These are phyloP conservation scores for Macrosteles quadrilineatus DNA, from an alignment of 1,140 invertebrate genomes.

Conservation along the genomic window DNA sequence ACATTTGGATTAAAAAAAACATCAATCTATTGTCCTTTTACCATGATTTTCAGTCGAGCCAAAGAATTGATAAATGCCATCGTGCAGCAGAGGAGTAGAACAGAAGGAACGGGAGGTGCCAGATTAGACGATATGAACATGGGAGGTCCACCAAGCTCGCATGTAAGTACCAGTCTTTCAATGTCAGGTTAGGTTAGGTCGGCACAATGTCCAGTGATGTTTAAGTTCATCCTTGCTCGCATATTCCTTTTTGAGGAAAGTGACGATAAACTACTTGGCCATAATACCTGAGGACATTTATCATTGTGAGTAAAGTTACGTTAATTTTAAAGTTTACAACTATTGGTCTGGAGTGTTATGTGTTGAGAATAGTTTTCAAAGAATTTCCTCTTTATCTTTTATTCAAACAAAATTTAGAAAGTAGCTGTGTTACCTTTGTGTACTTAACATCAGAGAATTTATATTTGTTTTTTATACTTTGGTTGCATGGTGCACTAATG, in stretches of 20 bases:
- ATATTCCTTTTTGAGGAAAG: constrained; percentile 19
- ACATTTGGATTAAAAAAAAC: too few species aligned
- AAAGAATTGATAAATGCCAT: constrained; percentile 77
- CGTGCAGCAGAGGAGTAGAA: constrained; percentile 62
- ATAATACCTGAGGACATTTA: not conserved
- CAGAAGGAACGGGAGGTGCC: constrained; percentile 54
- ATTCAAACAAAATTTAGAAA: too few species aligned
- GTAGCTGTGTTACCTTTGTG: too few species aligned
- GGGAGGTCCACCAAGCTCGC: constrained; percentile 36
- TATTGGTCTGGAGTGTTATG: too few species aligned
- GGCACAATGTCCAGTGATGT: not conserved
- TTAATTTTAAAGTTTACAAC: too few species aligned
- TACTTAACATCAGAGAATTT: too few species aligned
- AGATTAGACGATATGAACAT: constrained; percentile 41
- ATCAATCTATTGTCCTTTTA: too few species aligned
- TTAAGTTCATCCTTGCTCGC: constrained; percentile 28
- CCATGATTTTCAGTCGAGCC: constrained; percentile 67
- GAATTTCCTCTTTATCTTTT: too few species aligned
- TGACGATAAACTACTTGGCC: constrained; percentile 1
- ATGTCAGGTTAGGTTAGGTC: not conserved
- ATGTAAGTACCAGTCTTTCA: constrained; percentile 26
- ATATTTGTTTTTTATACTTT: too few species aligned
- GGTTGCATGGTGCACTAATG: too few species aligned
- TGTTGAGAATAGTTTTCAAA: too few species aligned
- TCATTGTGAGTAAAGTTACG: not conserved